Base-by-base conservation (phyloP, 2,113 vertebrate species). In the Nerophis ophidion region DNA sequence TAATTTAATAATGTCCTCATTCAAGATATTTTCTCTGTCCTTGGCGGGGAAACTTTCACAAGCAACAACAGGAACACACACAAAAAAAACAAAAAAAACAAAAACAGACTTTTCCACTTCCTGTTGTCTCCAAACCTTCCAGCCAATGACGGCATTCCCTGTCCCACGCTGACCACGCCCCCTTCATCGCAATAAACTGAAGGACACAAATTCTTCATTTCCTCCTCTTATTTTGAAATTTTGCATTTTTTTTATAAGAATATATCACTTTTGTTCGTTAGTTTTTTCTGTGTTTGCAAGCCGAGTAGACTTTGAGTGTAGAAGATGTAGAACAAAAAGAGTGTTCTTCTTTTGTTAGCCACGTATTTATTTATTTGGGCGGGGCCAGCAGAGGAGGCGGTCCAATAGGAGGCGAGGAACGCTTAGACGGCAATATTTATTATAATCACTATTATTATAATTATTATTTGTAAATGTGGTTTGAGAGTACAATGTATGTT, bases 401-500 rank as follows among this genome's bases (percentile, higher is more conserved):
- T 79, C 79, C 26, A 2, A 26, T 26, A 2, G 26, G 26, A 26
- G 26, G 26, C 26, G 26, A 79, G 80, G 79, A 86, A 80, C 85
- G 83, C 88, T 87, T 79, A 71, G 84, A 85, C 55, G 63, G 82
- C 89, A 87, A 84, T 84, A 79, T 87, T 89, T 77, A 91, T 44
- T 44, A 44, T 44, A 4, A 42, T 42, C 4, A 42, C 42, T 56
- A 56, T n/a, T n/a, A n/a, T n/a, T 26, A 3, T 42, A 4, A 44
- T 44, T 12, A 44, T 56, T 56, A 44, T 89, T 86, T 89, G 81
- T 84, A 86, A 88, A 74, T 85, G 68, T 80, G 80, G 79, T 82
- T 85, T 81, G 75, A 84, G 66, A 83, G 79, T 86, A 79, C 77
- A 78, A 76, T 84, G 84, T 87, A 83, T 85, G 80, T 85, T 90